Base-by-base conservation (phyloP, 2,113 vertebrate species). In the Aspiorhynchus laticeps region DNA sequence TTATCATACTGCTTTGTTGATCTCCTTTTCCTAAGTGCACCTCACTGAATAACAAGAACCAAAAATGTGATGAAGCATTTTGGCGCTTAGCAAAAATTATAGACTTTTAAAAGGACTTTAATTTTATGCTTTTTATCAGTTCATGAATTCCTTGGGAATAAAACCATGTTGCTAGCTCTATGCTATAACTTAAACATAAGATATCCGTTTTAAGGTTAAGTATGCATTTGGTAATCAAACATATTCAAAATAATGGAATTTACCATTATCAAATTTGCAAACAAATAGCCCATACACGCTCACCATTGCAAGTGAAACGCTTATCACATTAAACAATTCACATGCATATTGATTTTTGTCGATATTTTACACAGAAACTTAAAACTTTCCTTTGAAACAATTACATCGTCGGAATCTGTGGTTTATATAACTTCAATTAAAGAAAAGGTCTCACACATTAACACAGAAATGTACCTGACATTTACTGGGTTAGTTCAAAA, bases 401-500 rank as follows among this genome's bases (percentile, higher is more conserved):
- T 73, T 73, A 59, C 28, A 79, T 31, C 2, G 19, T 12, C 10
- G 9, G 36, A 59, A 79, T 56, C 2, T n/a, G 48, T 12, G 19
- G 26, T 59, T 59, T 36, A 59, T 24, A 19, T 59, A 80, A 41
- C 12, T 80, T 6, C 56, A 63, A 63, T 43, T 8, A 41, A 10
- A n/a, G 24, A 19, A 61, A 41, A 17, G 12, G 31, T 63, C 53
- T 80, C 56, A 11, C 12, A 19, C 46, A 38, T n/a, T 28, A 8
- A 33, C 17, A 79, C 41, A 12, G 83, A 12, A 77, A 76, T 46
- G 53, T 48, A 33, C 36, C 21, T 75, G 85, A 63, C 24, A 93
- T 94, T 93, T 93, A 92, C 88, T 88, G 80, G 41, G 59, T 63
- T 77, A 38, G 19, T 76, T 76, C 15, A 76, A 91, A 93, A 94